These are phyloP conservation scores for Etheostoma perlongum DNA, from an alignment of 2,797 vertebrate genomes.

Conservation along the genomic window DNA sequence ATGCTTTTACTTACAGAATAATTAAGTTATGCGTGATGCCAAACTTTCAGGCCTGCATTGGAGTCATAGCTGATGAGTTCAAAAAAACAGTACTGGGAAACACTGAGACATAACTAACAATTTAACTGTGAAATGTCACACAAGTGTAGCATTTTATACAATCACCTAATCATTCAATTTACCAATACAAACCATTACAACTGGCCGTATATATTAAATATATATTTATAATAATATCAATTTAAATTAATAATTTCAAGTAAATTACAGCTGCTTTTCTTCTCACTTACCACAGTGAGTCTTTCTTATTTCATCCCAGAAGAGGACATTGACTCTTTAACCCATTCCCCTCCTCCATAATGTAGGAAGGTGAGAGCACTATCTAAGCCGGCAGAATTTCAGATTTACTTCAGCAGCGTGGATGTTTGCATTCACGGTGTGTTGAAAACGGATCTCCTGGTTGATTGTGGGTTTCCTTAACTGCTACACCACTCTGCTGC, in stretches of 20 bases:
- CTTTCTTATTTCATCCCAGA: background rate
- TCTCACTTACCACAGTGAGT: background rate
- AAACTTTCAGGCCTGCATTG: background rate
- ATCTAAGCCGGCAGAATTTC: background rate
- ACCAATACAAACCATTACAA: background rate
- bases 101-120: background rate
- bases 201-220: background rate
- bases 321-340: background rate
- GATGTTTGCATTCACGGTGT: background rate
- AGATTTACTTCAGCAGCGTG: background rate
- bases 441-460: slow-evolving; percentile 1
- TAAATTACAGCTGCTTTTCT: background rate
- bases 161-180: background rate
- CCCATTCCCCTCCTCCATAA: background rate
- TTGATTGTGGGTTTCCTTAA: background rate
- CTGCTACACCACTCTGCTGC: slow-evolving; percentile 6
- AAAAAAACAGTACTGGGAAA: background rate
- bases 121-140: background rate
- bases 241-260: background rate
- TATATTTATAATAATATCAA: too few relatives aligned
- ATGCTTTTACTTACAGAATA: background rate
- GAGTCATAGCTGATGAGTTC: background rate
- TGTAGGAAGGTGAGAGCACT: too few relatives aligned
- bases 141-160: background rate
- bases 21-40: background rate